Conservation (phyloP, 2,888 invertebrate genomes). For the Cryptocheilus praepositus region DNA sequence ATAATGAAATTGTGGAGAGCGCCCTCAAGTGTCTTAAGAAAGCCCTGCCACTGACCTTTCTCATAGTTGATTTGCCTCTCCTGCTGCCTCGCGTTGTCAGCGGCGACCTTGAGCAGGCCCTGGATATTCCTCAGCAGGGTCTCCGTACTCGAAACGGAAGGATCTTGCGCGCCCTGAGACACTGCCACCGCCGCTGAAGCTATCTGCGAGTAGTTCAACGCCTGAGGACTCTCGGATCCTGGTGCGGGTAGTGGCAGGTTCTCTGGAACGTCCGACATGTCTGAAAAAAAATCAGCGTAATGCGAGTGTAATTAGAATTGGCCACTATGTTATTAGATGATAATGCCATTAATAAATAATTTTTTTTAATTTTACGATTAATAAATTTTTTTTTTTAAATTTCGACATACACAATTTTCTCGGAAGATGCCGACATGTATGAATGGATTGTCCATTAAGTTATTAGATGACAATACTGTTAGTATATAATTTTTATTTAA, state of each 20-base stretch:
- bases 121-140: constrained; percentile 96
- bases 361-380: no score
- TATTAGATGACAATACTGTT: no score
- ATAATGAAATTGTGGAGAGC: constrained; percentile 75
- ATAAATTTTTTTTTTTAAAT: no score
- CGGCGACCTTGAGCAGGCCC: constrained; percentile 96
- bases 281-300: constrained; percentile 77
- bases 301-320: no score
- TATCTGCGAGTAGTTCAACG: constrained; percentile 88
- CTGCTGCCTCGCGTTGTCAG: constrained; percentile 96
- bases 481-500: no score
- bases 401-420: no score
- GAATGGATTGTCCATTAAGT: no score
- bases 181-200: constrained; percentile 80
- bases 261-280: constrained; percentile 85
- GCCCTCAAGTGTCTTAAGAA: constrained; percentile 73
- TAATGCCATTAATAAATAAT: no score
- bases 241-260: constrained; percentile 81
- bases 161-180: constrained; percentile 78
- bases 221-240: constrained; percentile 79
- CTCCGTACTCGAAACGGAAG: constrained; percentile 89
- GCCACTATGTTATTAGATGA: no score
- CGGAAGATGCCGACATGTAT: no score
- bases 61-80: constrained; percentile 97
- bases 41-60: constrained; percentile 86